Conservation (phyloP, 2,888 invertebrate genomes). For the Malacosoma neustria region DNA sequence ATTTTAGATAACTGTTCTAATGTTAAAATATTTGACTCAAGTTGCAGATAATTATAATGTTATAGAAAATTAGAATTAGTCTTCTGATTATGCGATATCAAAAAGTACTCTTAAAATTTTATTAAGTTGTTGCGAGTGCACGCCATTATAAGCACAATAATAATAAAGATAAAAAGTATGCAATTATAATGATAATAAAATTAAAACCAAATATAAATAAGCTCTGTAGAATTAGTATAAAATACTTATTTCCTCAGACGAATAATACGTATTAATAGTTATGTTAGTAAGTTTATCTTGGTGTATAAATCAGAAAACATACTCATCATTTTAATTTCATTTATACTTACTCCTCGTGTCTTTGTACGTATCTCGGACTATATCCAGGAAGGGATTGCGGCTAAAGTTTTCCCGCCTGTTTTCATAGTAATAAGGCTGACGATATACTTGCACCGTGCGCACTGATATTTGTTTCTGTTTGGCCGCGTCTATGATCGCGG, state of each 20-base stretch:
- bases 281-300: too few species aligned
- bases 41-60: too few species aligned
- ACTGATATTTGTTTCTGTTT: slow-evolving; percentile 82
- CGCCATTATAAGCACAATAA: too few species aligned
- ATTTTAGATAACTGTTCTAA: too few species aligned
- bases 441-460: slow-evolving; percentile 65
- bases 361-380: slow-evolving; percentile 86
- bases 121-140: too few species aligned
- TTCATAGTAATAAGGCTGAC: slow-evolving; percentile 79
- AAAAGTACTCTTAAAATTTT: too few species aligned
- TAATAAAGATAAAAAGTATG: too few species aligned
- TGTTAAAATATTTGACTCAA: too few species aligned
- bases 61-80: too few species aligned
- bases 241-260: not conserved
- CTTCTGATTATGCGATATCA: too few species aligned
- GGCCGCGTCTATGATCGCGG: slow-evolving; percentile 84
- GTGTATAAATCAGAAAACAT: not conserved
- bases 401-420: slow-evolving; percentile 79
- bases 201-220: slow-evolving; percentile 2
- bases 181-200: too few species aligned
- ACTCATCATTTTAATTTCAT: not conserved
- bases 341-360: slow-evolving; percentile 89
- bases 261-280: not conserved
- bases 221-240: not conserved
- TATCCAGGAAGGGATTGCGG: slow-evolving; percentile 88